A percentile compares a stretch with the other conserved stretches of the same genome.
These are phyloP conservation scores for Rhynchonycteris naso DNA, from an alignment of 2,797 vertebrate genomes.

Conservation along the genomic window DNA sequence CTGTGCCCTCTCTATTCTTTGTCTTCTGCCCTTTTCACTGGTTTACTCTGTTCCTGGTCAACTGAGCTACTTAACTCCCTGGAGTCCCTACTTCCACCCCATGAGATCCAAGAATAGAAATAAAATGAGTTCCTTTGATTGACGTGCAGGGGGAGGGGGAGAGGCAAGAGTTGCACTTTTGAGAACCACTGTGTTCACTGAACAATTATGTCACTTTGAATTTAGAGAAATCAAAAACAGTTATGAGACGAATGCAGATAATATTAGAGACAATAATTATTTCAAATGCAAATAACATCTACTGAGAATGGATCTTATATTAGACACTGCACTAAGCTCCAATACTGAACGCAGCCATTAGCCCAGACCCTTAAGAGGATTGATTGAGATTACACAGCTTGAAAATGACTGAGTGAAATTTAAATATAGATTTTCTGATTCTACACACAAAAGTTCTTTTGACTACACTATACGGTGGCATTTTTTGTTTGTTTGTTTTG, in stretches of 20 bases:
- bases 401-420: neutral
- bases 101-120: neutral
- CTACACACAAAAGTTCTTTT: neutral
- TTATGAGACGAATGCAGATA: neutral
- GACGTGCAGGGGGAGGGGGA: fast-evolving
- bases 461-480: too few species aligned
- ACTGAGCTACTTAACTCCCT: neutral
- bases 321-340: neutral
- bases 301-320: neutral
- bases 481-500: neutral
- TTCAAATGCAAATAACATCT: neutral
- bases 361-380: neutral
- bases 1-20: neutral
- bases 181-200: neutral
- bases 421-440: neutral
- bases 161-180: neutral
- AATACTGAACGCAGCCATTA: neutral
- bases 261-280: neutral
- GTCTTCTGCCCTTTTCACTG: neutral
- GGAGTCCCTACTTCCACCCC: neutral
- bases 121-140: neutral
- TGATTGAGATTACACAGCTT: neutral
- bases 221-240: neutral
- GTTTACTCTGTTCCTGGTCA: neutral
- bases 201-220: neutral